Evolutionary conservation across 2,797 vertebrate genomes (phyloP).

Genomic region (Gobionotothen gibberifrons): DNA sequence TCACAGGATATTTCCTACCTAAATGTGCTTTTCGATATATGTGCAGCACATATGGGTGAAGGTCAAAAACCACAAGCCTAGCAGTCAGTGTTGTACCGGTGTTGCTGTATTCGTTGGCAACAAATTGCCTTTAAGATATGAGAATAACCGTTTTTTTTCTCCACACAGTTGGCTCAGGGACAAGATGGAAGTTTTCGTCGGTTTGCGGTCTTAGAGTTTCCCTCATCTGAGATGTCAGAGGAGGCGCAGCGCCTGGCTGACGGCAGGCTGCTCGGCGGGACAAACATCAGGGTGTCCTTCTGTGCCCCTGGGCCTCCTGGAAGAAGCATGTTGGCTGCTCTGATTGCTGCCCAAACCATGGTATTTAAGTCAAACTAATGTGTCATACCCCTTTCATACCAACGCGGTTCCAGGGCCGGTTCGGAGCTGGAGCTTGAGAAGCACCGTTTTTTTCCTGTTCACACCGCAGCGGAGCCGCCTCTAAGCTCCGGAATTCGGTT

Average conservation of each 20-base stretch:
- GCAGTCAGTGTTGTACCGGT: background rate
- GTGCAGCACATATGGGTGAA: background rate
- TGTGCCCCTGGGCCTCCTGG: constrained; percentile 95
- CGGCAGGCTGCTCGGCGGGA: constrained; percentile 82
- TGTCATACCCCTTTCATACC: no score
- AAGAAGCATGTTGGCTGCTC: constrained; percentile 93
- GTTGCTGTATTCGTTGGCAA: background rate
- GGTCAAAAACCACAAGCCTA: background rate
- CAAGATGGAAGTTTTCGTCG: constrained; percentile 92
- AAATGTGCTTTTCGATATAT: background rate
- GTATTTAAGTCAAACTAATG: constrained; percentile 69
- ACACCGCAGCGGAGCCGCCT: no score
- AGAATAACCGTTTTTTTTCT: background rate
- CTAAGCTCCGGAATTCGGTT: no score
- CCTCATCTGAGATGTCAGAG: constrained; percentile 87
- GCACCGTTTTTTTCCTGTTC: no score
- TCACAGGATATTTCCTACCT: background rate
- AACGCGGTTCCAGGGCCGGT: no score
- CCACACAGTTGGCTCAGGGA: constrained; percentile 89
- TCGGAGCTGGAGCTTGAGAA: no score
- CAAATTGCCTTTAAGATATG: background rate
- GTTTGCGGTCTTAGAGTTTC: constrained; percentile 93
- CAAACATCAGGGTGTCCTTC: constrained; percentile 90
- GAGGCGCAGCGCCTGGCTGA: constrained; percentile 84
- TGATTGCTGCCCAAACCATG: constrained; percentile 94